phyloP scores from a whole-genome alignment of 1,140 invertebrate species.

The Penaeus vannamei region DNA sequence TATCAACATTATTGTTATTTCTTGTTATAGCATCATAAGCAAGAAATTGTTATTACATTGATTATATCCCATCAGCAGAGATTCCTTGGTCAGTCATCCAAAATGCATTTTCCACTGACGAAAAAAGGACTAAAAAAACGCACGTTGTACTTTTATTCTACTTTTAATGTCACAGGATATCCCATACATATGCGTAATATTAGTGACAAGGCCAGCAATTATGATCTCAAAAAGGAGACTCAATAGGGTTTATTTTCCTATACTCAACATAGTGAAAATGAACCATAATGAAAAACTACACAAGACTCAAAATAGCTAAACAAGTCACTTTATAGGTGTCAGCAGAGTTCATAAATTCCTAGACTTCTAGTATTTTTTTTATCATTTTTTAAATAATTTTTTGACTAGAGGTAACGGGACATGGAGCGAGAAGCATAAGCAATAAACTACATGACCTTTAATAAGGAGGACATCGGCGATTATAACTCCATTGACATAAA shows the following conservation, averaged over 20 bases:
- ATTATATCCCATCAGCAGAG: not conserved
- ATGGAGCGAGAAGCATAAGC: slow-evolving; percentile 59
- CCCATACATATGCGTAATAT: slow-evolving; percentile 68
- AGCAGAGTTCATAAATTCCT: slow-evolving; percentile 58
- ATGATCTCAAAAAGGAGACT: slow-evolving; percentile 53
- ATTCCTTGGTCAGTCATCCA: not conserved
- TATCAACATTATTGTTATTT: too few species aligned
- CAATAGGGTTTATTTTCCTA: slow-evolving; percentile 63
- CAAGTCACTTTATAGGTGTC: slow-evolving; percentile 58
- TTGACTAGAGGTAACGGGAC: slow-evolving; percentile 64
- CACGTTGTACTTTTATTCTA: slow-evolving; percentile 59
- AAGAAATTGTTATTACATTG: too few species aligned
- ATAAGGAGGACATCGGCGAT: slow-evolving; percentile 9
- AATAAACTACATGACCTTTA: slow-evolving; percentile 47
- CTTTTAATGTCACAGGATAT: slow-evolving; percentile 68
- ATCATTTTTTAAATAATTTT: slow-evolving; percentile 30
- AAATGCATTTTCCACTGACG: not conserved
- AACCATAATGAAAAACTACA: slow-evolving; percentile 62
- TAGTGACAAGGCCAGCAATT: slow-evolving; percentile 65
- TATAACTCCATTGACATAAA: not conserved
- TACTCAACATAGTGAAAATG: slow-evolving; percentile 63
- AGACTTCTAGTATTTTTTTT: slow-evolving; percentile 54
- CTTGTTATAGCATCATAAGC: too few species aligned
- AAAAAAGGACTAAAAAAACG: slow-evolving; percentile 16
- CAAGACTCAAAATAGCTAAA: slow-evolving; percentile 62